A percentile compares a stretch with the other conserved stretches of the same genome.
Conservation (phyloP, 2,888 invertebrate species). For the Rotaria magnacalcarata region DNA sequence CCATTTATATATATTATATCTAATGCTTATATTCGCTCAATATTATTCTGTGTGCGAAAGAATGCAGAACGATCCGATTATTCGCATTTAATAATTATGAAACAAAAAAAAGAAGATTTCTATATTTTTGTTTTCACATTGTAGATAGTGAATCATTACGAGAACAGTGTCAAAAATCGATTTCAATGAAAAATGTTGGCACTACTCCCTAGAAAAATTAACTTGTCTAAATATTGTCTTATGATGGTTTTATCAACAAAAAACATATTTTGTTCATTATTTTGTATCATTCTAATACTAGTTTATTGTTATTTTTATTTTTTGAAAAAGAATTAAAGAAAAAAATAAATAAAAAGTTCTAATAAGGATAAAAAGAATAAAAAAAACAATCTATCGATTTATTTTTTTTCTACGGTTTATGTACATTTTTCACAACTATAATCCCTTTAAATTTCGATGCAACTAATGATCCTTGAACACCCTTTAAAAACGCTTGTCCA, state of each 20-base stretch:
- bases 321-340: background rate
- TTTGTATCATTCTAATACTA: background rate
- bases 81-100: background rate
- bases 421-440: constrained; percentile 44
- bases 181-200: background rate
- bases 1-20: background rate
- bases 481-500: constrained; percentile 45
- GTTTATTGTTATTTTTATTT: background rate
- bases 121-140: background rate
- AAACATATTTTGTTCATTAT: no score
- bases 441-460: constrained; percentile 45
- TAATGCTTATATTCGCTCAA: background rate
- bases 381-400: background rate
- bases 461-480: constrained; percentile 38
- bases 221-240: no score
- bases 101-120: background rate
- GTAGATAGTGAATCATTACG: background rate
- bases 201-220: background rate
- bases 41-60: background rate
- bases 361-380: background rate
- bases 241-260: no score
- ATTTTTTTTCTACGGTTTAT: background rate
- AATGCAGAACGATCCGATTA: background rate
- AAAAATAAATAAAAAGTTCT: background rate
- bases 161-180: background rate